Conservation (phyloP, 2,888 invertebrate species). For the Buathra laborator region DNA sequence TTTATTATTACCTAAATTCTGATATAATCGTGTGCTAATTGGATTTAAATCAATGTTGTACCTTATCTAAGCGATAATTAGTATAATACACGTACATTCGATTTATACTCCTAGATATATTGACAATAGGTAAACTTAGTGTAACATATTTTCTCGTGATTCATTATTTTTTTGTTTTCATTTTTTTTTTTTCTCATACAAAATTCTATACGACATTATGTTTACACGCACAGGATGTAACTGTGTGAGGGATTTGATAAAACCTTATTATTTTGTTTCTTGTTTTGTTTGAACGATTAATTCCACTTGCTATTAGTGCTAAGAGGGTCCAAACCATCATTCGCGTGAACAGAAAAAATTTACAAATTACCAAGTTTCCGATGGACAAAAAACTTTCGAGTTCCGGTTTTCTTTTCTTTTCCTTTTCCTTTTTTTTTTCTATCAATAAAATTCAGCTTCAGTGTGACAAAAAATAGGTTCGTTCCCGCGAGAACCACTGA, state of each 20-base stretch:
- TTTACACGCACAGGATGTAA: constrained; percentile 71
- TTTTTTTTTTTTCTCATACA: constrained; percentile 74
- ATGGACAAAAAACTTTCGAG: constrained; percentile 49
- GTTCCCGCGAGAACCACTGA: constrained; percentile 66
- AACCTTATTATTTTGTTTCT: constrained; percentile 59
- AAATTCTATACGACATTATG: constrained; percentile 77
- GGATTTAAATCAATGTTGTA: constrained; percentile 73
- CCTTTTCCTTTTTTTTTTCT: constrained; percentile 31
- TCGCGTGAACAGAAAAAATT: constrained; percentile 67
- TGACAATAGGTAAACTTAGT: constrained; percentile 75
- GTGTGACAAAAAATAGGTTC: constrained; percentile 71
- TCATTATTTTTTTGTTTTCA: constrained; percentile 57
- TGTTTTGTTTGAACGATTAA: constrained; percentile 60
- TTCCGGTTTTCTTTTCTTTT: background rate
- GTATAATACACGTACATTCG: constrained; percentile 82
- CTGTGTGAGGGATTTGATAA: constrained; percentile 70
- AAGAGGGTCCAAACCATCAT: constrained; percentile 50
- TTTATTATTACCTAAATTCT: constrained; percentile 82
- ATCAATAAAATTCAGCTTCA: constrained; percentile 71
- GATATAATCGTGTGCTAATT: constrained; percentile 82
- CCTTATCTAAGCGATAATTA: constrained; percentile 82
- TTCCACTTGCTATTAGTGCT: constrained; percentile 60
- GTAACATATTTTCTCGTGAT: constrained; percentile 68
- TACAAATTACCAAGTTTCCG: constrained; percentile 68
- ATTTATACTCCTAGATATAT: constrained; percentile 75